Evolutionary conservation across 64 coral and sea anemone species (phyloP).

Genomic region (Montipora foliosa): DNA sequence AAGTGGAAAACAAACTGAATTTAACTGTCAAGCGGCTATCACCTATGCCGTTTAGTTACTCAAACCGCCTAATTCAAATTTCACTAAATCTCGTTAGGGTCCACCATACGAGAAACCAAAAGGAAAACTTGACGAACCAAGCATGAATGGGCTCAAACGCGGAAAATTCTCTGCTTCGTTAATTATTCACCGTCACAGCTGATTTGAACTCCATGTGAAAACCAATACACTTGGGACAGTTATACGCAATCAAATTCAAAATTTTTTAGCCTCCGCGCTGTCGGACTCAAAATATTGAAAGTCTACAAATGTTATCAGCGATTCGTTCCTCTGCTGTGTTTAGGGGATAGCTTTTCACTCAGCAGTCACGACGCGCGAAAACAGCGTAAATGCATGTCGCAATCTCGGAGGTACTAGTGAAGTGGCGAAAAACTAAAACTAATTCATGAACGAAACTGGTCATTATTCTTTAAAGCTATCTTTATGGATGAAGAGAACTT

Average conservation of each 20-base stretch:
- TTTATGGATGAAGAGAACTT: conserved; percentile 14
- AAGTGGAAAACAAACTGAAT: neutral
- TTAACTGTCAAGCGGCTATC: neutral
- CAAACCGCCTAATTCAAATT: neutral
- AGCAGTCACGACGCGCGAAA: neutral
- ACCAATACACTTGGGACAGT: neutral
- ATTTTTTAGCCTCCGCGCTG: neutral
- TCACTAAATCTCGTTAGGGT: too few relatives aligned
- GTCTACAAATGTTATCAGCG: neutral
- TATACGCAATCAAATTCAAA: neutral
- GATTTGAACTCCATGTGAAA: neutral
- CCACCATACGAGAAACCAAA: neutral
- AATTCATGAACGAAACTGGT: neutral
- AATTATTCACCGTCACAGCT: neutral
- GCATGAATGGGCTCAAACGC: neutral
- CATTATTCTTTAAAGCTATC: neutral
- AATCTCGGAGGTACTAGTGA: neutral
- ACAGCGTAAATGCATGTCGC: neutral
- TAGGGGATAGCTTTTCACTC: neutral
- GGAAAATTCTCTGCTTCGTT: neutral
- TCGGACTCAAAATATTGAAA: neutral
- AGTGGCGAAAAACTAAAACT: neutral
- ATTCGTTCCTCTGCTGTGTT: neutral
- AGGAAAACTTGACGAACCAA: neutral
- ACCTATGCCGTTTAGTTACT: neutral